Conservation (phyloP, 2,113 vertebrate species). For the Saimiri boliviensis region DNA sequence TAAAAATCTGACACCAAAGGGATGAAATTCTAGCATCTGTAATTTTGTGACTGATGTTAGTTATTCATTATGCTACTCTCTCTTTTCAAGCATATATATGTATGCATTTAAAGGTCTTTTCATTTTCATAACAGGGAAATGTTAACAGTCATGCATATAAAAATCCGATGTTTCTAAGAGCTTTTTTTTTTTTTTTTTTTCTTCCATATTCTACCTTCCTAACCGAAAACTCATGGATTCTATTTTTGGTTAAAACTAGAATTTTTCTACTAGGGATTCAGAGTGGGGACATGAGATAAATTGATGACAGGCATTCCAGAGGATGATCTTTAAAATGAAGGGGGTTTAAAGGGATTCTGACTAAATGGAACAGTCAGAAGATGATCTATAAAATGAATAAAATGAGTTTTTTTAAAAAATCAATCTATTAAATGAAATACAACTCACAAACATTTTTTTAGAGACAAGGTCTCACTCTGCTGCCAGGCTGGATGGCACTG, state of each 20-base stretch:
- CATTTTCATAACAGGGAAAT: background rate
- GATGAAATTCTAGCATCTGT: no score
- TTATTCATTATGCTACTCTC: fast-evolving
- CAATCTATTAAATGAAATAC: no score
- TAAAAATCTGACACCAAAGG: background rate
- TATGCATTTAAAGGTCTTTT: background rate
- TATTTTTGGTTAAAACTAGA: background rate
- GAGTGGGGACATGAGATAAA: background rate
- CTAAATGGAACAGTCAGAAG: background rate
- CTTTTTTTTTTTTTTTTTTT: no score
- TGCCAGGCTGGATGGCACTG: no score
- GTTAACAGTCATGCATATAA: background rate
- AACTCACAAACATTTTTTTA: no score
- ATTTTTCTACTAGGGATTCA: background rate
- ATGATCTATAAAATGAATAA: background rate
- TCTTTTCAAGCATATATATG: background rate
- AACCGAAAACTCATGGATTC: background rate
- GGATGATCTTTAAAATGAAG: background rate
- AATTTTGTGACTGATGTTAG: fast-evolving
- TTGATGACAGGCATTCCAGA: fast-evolving
- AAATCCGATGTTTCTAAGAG: background rate
- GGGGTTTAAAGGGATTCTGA: background rate
- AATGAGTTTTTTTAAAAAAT: no score
- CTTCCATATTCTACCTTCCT: background rate
- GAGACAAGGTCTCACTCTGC: no score